Percentiles rank a stretch among this genome's conserved stretches.
phyloP scores from a whole-genome alignment of 2,113 vertebrate genomes.

The Dascyllus trimaculatus region DNA sequence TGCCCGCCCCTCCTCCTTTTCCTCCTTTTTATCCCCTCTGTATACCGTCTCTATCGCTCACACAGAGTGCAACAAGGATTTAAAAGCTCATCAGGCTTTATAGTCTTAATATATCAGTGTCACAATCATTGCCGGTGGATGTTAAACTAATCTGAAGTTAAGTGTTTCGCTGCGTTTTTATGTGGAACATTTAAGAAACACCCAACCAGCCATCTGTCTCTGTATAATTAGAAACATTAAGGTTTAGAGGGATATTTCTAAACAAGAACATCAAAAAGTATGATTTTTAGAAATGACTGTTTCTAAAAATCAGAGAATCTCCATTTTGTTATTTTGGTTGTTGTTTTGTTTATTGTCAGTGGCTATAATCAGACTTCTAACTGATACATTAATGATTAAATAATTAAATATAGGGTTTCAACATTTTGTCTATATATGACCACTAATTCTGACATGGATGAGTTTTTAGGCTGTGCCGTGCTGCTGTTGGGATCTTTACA shows the following conservation, averaged over 20 bases:
- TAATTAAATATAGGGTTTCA: too few species aligned
- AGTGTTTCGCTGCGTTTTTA: constrained; percentile 13
- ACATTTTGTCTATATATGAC: too few species aligned
- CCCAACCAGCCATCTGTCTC: neutral
- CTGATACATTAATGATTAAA: too few species aligned
- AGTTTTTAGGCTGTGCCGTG: too few species aligned
- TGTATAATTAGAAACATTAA: neutral
- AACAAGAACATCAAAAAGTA: too few species aligned
- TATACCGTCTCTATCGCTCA: constrained; percentile 39
- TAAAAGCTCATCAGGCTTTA: constrained; percentile 59
- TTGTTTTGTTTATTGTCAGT: too few species aligned
- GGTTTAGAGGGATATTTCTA: neutral
- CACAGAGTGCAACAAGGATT: constrained; percentile 47
- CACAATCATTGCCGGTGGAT: constrained; percentile 41
- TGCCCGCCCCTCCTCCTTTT: constrained; percentile 48
- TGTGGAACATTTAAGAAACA: neutral
- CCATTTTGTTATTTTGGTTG: too few species aligned
- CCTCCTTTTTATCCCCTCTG: constrained; percentile 55
- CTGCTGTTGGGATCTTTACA: too few species aligned
- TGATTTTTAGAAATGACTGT: too few species aligned
- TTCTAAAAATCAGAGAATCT: too few species aligned
- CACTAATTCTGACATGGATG: too few species aligned
- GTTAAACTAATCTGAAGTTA: constrained; percentile 22
- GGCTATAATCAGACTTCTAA: too few species aligned
- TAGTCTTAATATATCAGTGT: constrained; percentile 48